Conservation (phyloP, 2,797 vertebrate species). For the Meda fulgida region DNA sequence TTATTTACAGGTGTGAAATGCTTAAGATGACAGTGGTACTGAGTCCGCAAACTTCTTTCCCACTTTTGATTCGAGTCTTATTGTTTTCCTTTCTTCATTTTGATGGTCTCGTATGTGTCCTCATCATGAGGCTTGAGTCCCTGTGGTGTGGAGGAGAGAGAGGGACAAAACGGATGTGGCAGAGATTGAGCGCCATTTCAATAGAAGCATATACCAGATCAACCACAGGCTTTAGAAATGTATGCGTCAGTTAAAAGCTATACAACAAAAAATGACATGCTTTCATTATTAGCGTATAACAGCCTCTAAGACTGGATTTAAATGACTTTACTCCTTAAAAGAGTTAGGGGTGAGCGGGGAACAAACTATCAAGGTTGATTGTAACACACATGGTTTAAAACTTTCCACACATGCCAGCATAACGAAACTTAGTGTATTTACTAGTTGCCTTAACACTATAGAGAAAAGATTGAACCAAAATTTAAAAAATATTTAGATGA, state of each 20-base stretch:
- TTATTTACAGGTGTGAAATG: constrained; percentile 15
- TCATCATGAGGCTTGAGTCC: constrained; percentile 68
- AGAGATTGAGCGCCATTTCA: constrained; percentile 58
- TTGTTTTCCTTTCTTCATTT: constrained; percentile 67
- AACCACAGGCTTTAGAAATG: background rate
- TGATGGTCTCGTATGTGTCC: constrained; percentile 78
- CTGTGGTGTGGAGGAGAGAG: constrained; percentile 59
- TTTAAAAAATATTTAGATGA: too few relatives aligned
- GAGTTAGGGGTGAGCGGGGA: too few relatives aligned
- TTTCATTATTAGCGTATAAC: background rate
- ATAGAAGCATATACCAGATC: background rate
- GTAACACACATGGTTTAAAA: too few relatives aligned
- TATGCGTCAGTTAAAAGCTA: background rate
- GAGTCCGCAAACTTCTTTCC: background rate
- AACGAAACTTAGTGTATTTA: too few relatives aligned
- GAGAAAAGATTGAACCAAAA: too few relatives aligned
- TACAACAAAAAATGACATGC: background rate
- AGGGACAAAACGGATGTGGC: constrained; percentile 32
- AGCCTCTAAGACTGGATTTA: background rate
- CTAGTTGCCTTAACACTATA: too few relatives aligned
- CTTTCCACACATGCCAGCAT: too few relatives aligned
- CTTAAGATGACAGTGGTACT: background rate
- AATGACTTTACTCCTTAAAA: background rate
- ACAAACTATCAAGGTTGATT: too few relatives aligned
- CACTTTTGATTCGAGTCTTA: background rate